Evolutionary conservation across 1,140 invertebrate genomes (phyloP), one percentile per base, ranked within the genome.

Genomic region (Carcinoscorpius rotundicauda): DNA sequence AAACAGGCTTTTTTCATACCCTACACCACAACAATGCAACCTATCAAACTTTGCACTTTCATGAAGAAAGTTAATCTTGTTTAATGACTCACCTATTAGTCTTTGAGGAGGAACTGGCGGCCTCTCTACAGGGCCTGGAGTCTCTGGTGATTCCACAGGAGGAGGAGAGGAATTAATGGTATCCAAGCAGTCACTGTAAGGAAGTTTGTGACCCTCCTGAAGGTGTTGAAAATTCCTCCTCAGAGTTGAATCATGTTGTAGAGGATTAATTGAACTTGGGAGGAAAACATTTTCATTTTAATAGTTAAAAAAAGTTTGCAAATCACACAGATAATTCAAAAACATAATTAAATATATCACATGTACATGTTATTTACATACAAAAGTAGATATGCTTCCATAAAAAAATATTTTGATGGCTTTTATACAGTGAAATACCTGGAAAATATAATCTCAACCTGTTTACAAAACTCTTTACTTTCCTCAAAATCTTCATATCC

Each of bases 201-300:
- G 81, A 58, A 85, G 72, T 63, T 82, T 85, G 72, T 88, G 79
- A 53, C 88, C 87, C 78, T 94, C 91, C 77, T 97, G 94, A 68
- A 98, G 95, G 76, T 96, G 91, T 76, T 97, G 93, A 83, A 98
- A 98, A 79, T 95, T 95, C 6, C 71, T 59, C 29, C 64, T 59
- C n/a, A 72, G 55, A 4, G 71, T 73, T 3, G 64, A 65, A 60
- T 69, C 68, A n/a, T 66, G 65, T 49, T 69, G 65, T 3, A 69
- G 62, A 10, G 65, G 68, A 48, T 69, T 65, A 51, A 69, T 69
- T 3, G 68, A 69, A 51, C 68, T 69, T 29, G 2, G 29, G 29
- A 29, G 29, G 29, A 29, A 29, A 29, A 29, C 29, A 29, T 29
- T 29, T 29, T 29, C 29, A 29, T 29, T 29, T 29, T 29, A 29